Evolutionary conservation across 2,113 vertebrate genomes (phyloP), one percentile per base, ranked within the genome.

Genomic region (Bothrops jararaca): DNA sequence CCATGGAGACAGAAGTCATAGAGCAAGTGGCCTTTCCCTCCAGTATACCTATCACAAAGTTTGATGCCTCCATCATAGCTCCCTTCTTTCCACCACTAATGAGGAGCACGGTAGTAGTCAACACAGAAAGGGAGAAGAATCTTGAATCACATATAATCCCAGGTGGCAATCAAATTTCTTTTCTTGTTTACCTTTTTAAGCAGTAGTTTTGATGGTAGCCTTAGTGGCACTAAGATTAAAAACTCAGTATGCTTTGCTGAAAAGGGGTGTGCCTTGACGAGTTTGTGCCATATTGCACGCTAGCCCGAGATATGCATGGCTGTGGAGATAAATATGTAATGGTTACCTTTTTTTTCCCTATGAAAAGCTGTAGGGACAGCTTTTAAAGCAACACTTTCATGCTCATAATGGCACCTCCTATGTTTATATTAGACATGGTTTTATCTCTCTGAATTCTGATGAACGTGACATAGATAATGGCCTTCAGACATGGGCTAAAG

Each of bases 71-170:
- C 91, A 99, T 99, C 94, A 98, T 99, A 52, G 98, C 99, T 85
- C 99, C 99, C 57, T 99, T 99, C 96, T 98, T 99, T 93, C 99
- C 99, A 50, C 98, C 99, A 1, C 98, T 99, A 94, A 99, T 99
- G 99, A 98, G 98, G 96, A 98, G 98, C 95, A 87, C 97, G 0
- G 93, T 98, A 90, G 98, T 99, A 80, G 97, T 99, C 95, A 99
- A 99, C 96, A 99, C 99, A 0, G 99, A 99, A 97, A 99, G 99
- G 96, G 98, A 99, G 96, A 99, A 99, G 96, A 97, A 97, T 92
- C 93, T 96, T 85, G 93, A 97, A 54, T 95, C 96, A 29, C 97
- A 95, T 91, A 94, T 96, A 89, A 97, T 97, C 91, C 97, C 97
- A 97, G 98, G 98, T 98, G 97, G 97, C 74, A 91, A 15, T 45